phyloP scores from a whole-genome alignment of 2,888 invertebrate genomes.

The Hoplodrina blanda region DNA sequence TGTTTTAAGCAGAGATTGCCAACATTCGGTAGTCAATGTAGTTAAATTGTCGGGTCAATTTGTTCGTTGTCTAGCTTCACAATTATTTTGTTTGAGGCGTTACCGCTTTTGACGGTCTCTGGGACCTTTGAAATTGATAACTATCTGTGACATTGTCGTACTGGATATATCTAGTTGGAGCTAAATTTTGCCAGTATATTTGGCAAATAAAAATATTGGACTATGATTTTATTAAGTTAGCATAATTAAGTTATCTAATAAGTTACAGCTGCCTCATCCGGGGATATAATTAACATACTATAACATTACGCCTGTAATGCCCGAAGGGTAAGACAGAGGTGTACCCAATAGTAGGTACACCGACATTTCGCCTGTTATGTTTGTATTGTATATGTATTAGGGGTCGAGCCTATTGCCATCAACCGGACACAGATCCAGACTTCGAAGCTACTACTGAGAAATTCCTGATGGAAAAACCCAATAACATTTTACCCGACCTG shows the following conservation, averaged over 20 bases:
- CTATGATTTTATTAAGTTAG: too few species aligned
- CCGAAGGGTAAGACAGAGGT: too few species aligned
- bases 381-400: too few species aligned
- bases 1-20: constrained; percentile 21
- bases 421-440: too few species aligned
- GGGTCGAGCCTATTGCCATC: too few species aligned
- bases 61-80: constrained; percentile 1
- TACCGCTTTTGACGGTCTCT: constrained; percentile 8
- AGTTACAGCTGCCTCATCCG: not conserved
- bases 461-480: too few species aligned
- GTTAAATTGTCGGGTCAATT: not conserved
- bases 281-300: too few species aligned
- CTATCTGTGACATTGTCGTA: not conserved
- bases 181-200: not conserved
- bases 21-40: constrained; percentile 14
- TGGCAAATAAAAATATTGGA: not conserved
- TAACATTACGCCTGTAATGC: too few species aligned
- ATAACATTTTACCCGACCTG: too few species aligned
- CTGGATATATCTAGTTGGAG: not conserved
- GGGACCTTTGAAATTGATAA: constrained; percentile 4
- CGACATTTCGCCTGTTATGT: too few species aligned
- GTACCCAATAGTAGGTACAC: too few species aligned
- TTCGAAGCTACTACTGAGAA: too few species aligned
- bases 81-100: constrained; percentile 2
- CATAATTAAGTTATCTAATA: not conserved